These are phyloP conservation scores for Hyles euphorbiae DNA, from an alignment of 1,140 invertebrate species.

Conservation along the genomic window DNA sequence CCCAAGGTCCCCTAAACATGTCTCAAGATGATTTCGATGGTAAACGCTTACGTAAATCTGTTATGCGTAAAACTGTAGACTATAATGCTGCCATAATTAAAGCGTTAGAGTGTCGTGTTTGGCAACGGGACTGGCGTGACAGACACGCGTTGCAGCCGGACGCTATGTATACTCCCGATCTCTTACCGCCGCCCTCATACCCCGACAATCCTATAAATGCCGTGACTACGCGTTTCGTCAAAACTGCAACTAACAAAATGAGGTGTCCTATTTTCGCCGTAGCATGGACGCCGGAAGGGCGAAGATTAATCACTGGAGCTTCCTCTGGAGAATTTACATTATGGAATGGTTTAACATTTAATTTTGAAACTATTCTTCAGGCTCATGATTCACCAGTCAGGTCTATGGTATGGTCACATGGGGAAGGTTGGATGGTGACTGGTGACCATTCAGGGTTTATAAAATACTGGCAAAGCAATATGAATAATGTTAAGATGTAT, in stretches of 20 bases:
- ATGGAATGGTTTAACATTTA: constrained; percentile 99
- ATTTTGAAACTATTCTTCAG: constrained; percentile 99
- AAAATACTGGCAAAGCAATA: constrained; percentile 99
- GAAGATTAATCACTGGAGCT: constrained; percentile 97
- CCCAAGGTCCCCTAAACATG: constrained; percentile 78
- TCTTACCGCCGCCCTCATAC: constrained; percentile 92
- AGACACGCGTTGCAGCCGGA: constrained; percentile 92
- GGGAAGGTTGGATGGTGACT: constrained; percentile 99
- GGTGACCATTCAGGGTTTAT: constrained; percentile 99
- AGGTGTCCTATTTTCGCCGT: constrained; percentile 99
- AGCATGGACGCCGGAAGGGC: constrained; percentile 99
- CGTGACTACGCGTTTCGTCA: constrained; percentile 97
- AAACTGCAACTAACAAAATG: constrained; percentile 99
- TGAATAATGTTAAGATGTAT: constrained; percentile 99
- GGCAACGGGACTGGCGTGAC: constrained; percentile 95
- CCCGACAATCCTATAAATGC: constrained; percentile 97
- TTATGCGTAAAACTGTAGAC: constrained; percentile 98
- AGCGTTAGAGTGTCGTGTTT: constrained; percentile 92
- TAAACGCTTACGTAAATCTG: constrained; percentile 95
- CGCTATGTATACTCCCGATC: constrained; percentile 90
- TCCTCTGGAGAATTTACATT: constrained; percentile 99
- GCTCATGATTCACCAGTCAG: constrained; percentile 98
- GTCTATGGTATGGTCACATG: constrained; percentile 99
- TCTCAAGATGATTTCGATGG: constrained; percentile 94
- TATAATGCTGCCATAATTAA: constrained; percentile 98